Percentiles rank a stretch among this genome's conserved stretches.
Conservation (phyloP, 2,797 vertebrate genomes). For the Myotis planiceps region DNA sequence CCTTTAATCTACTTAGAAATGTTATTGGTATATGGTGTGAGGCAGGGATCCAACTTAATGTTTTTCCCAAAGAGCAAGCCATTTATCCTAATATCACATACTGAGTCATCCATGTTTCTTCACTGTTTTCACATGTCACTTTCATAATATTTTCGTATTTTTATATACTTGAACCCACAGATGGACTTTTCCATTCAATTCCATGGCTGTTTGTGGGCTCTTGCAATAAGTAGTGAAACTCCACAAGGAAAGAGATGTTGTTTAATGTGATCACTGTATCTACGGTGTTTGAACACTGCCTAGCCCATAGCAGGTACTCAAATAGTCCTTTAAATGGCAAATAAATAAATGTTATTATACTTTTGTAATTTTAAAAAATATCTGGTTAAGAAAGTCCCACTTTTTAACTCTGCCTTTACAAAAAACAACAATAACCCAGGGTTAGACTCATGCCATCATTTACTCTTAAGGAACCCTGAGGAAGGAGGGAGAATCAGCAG, state of each 20-base stretch:
- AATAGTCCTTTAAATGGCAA: neutral
- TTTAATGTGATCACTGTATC: neutral
- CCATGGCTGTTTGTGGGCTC: neutral
- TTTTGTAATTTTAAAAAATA: neutral
- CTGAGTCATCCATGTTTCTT: neutral
- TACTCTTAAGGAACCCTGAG: neutral
- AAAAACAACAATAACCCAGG: neutral
- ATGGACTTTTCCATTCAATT: neutral
- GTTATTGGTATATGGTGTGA: neutral
- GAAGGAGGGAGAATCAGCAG: neutral
- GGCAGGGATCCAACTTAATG: neutral
- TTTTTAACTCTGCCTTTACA: neutral
- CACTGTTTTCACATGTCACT: neutral
- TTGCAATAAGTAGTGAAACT: neutral
- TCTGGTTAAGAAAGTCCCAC: neutral
- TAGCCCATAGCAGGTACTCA: neutral
- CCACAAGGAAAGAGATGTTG: neutral
- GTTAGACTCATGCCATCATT: neutral
- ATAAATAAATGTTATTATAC: neutral
- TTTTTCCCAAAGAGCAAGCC: constrained; percentile 2
- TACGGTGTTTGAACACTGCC: neutral
- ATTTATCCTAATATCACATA: neutral
- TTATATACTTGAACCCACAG: neutral
- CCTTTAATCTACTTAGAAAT: constrained; percentile 24
- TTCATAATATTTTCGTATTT: neutral